phyloP scores from a whole-genome alignment of 1,140 invertebrate species.

The Trichonephila clavipes region DNA sequence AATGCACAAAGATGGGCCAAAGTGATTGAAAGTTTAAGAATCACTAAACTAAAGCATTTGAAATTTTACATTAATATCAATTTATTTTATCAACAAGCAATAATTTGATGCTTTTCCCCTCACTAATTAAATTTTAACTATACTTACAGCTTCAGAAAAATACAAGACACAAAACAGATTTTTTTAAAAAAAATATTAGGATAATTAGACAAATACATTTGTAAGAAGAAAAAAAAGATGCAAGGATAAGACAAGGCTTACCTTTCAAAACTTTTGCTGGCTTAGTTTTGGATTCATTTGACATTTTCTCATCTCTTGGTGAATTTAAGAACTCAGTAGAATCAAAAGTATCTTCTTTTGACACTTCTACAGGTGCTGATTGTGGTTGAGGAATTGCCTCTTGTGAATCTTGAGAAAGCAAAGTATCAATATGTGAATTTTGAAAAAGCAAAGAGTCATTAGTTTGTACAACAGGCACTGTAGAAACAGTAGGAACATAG shows the following conservation, averaged over 20 bases:
- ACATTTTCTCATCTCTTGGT: background rate
- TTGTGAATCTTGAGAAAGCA: constrained; percentile 26
- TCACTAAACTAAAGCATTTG: too few relatives aligned
- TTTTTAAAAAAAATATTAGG: too few relatives aligned
- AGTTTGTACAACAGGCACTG: background rate
- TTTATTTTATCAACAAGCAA: too few relatives aligned
- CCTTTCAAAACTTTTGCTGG: constrained; percentile 29
- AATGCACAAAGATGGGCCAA: too few relatives aligned
- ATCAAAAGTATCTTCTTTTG: background rate
- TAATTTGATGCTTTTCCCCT: too few relatives aligned
- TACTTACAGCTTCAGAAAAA: too few relatives aligned
- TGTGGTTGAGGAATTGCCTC: background rate
- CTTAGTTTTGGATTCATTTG: constrained; percentile 11
- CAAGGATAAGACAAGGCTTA: background rate
- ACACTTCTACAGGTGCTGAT: background rate
- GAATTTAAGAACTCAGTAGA: constrained; percentile 6
- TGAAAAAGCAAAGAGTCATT: constrained; percentile 2
- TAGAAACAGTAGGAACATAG: background rate
- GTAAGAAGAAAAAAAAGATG: background rate
- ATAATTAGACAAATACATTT: too few relatives aligned
- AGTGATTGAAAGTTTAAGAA: too few relatives aligned
- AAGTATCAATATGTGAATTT: background rate
- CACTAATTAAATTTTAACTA: too few relatives aligned
- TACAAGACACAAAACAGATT: too few relatives aligned
- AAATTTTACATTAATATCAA: too few relatives aligned